These are phyloP conservation scores for Oceanodroma leucorhoa DNA, from an alignment of 2,797 vertebrate genomes.

Conservation along the genomic window DNA sequence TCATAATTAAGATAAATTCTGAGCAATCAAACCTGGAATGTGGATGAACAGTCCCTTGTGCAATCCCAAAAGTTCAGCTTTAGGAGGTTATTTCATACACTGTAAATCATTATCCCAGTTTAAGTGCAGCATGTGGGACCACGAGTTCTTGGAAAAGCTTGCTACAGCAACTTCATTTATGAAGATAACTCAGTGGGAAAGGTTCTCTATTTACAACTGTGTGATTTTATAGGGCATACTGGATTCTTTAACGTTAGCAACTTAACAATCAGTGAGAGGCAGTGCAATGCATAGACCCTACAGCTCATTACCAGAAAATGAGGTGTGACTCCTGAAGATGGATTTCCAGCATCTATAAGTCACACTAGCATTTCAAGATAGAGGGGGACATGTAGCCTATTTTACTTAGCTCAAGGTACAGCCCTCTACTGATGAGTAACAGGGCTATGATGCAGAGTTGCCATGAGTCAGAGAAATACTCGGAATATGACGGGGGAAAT, in stretches of 20 bases:
- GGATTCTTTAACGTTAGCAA: conserved; percentile 8
- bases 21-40: conserved; percentile 64
- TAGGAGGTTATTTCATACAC: conserved; percentile 51
- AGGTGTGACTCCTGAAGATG: conserved; percentile 45
- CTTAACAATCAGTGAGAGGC: conserved; percentile 45
- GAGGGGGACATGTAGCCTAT: not conserved
- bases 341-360: conserved; percentile 12
- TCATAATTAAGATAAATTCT: conserved; percentile 59
- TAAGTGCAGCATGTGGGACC: conserved; percentile 16
- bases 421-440: not conserved
- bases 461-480: conserved; percentile 2
- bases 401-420: not conserved
- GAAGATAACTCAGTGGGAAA: conserved; percentile 49
- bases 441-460: not conserved
- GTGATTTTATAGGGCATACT: not conserved
- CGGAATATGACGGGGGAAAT: not conserved
- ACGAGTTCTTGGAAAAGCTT: conserved; percentile 25
- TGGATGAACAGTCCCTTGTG: conserved; percentile 62
- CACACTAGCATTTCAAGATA: conserved; percentile 26
- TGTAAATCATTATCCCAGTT: conserved; percentile 60
- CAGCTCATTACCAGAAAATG: conserved; percentile 58
- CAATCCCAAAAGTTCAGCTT: conserved; percentile 65
- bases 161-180: conserved; percentile 17
- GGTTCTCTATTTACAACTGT: not conserved
- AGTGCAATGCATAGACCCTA: not conserved